Base-by-base conservation (phyloP, 2,888 invertebrate genomes). In the Hyposoter didymator region DNA sequence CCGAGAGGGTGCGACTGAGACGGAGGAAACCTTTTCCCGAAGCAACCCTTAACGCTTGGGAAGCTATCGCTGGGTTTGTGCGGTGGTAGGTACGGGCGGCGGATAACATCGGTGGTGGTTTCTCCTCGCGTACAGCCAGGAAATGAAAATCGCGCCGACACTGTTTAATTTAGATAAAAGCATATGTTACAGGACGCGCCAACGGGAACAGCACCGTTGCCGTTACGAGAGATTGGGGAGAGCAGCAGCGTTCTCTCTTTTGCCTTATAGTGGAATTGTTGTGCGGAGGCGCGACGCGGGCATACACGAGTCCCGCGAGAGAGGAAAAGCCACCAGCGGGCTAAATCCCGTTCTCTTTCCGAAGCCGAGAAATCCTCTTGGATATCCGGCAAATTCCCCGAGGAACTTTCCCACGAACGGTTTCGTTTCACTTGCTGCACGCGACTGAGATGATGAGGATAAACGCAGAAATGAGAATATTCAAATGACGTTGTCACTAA, bases 131-230 rank as follows among this genome's bases (percentile, higher is more conserved):
- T 47, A 80, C 80, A 72, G 80, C 73, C 80, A 94, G 94, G 95
- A 95, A 95, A 95, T 95, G 95, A 95, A 95, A 95, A 94, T 94
- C 94, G 94, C 93, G 92, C 91, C 92, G 92, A 92, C 93, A 94
- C 94, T 94, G 94, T 95, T 95, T 95, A 94, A 95, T 95, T 95
- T 95, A 95, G 95, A 95, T 95, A 95, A 95, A 95, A 94, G 94
- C 94, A 94, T 94, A 94, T 94, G 94, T 94, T 94, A 92, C 91
- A 91, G 91, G 88, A 88, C 87, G 89, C 88, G 89, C 89, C 89
- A 88, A 83, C 84, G 84, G 89, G 78, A 84, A 59, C 55, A 66
- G 49, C 62, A 72, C 78, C 52, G 76, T 45, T 55, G 69, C 70
- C 49, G 67, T 67, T 49, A 55, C 67, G 22, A 67, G 74, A 52